Evolutionary conservation across 2,888 invertebrate species (phyloP).

Genomic region (Metacarcinus magister): DNA sequence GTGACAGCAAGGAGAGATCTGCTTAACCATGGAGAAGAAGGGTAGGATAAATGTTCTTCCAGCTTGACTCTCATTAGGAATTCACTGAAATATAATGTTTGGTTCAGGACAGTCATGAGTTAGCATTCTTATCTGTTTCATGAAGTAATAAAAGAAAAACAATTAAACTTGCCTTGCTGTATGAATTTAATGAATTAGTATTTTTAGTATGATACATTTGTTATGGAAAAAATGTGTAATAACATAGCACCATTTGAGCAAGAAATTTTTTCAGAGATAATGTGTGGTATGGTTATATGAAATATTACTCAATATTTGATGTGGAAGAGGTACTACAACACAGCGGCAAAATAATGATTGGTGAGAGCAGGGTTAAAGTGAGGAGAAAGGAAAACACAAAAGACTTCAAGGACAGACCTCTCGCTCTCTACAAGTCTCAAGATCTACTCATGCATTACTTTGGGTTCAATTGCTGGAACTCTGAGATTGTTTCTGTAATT

Average conservation of each 20-base stretch:
- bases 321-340: neutral
- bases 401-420: neutral
- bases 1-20: neutral
- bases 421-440: slow-evolving; percentile 66
- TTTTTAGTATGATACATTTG: neutral
- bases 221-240: neutral
- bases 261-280: slow-evolving; percentile 60
- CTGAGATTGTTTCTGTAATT: slow-evolving; percentile 69
- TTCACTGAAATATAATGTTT: neutral
- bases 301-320: slow-evolving; percentile 65
- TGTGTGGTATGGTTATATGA: slow-evolving; percentile 67
- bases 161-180: neutral
- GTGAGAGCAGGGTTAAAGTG: neutral
- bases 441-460: slow-evolving; percentile 68
- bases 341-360: slow-evolving; percentile 27
- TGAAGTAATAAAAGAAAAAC: neutral
- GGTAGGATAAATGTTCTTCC: neutral
- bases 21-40: neutral
- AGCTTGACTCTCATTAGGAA: neutral
- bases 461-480: slow-evolving; percentile 75
- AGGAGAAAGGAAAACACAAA: neutral
- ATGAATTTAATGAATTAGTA: neutral
- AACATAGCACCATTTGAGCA: neutral
- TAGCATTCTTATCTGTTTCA: neutral
- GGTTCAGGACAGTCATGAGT: neutral